Evolutionary conservation across 2,113 vertebrate species (phyloP), one percentile per base, ranked within the genome.

Genomic region (Ameiurus melas): DNA sequence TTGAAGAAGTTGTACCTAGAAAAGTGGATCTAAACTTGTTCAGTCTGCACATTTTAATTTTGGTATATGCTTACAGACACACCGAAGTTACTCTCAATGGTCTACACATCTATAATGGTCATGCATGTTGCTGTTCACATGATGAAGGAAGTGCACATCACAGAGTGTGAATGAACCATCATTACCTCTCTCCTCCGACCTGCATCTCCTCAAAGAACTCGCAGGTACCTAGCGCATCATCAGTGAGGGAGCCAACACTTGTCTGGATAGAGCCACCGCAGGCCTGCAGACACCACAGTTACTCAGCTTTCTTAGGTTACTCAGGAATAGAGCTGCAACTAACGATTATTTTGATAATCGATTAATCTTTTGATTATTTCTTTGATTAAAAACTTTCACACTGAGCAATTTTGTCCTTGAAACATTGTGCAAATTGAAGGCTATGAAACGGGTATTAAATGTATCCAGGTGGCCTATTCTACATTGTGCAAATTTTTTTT

Each of bases 261-360:
- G 97, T 99, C 96, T 99, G 98, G 92, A 99, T 99, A 85, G 98
- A 99, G 84, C 98, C 98, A 0, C 98, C 98, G 0, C 98, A 99
- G 62, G 98, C 98, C 98, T 99, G 91, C 33, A 89, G 78, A 60
- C 33, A 60, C 33, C 47, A 62, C 0, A 9, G 7, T 33, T 14
- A 53, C 43, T 78, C 25, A 51, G 12, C 36, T 51, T 77, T 51
- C 4, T 27, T 27, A 39, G 1, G 36, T 55, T 47, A 4, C 4
- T 43, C 39, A 43, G 3, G 39, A 43, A 0, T 43, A 43, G 39
- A 4, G 39, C 39, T 43, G 39, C 39, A 43, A 43, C 39, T 43
- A 43, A 43, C 4, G 39, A 43, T 43, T 43, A 43, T 43, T 43
- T 43, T 43, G 39, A 43, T 43, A 43, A 43, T 43, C 39, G 4